A percentile compares a stretch with the other conserved stretches of the same genome.
These are phyloP conservation scores for Hydrozoanthus tunicans DNA, from an alignment of 64 coral and sea anemone genomes.

Conservation along the genomic window DNA sequence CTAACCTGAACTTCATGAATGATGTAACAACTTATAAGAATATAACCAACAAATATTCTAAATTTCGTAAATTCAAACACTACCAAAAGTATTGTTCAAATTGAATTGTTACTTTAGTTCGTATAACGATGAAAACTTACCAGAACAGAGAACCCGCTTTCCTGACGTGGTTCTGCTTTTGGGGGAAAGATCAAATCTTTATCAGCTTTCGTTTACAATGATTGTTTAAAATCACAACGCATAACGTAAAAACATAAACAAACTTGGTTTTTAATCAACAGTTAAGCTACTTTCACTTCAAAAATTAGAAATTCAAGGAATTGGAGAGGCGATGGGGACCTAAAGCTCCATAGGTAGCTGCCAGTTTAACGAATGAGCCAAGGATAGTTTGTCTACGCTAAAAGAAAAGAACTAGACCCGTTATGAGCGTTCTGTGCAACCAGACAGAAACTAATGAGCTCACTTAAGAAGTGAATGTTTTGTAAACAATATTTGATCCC, in stretches of 20 bases:
- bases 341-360: too few relatives aligned
- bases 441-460: conserved; percentile 22
- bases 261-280: neutral
- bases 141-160: conserved; percentile 57
- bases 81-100: too few relatives aligned
- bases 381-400: too few relatives aligned
- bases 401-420: too few relatives aligned
- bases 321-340: neutral
- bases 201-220: neutral
- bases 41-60: too few relatives aligned
- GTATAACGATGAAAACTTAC: neutral
- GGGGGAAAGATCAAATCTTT: neutral
- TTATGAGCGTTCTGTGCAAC: too few relatives aligned
- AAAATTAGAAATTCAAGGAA: neutral
- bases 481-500: conserved; percentile 32
- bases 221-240: conserved; percentile 29
- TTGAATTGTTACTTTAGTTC: too few relatives aligned
- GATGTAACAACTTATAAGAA: too few relatives aligned
- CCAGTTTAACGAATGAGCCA: too few relatives aligned
- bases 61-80: too few relatives aligned
- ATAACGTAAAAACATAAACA: conserved; percentile 51
- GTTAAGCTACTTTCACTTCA: neutral
- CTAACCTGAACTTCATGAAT: too few relatives aligned
- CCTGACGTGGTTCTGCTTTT: conserved; percentile 43
- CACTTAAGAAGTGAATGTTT: conserved; percentile 9